Percentiles rank a stretch among this genome's conserved stretches.
Evolutionary conservation across 2,797 vertebrate genomes (phyloP).

Genomic region (Ptychadena robeensis): DNA sequence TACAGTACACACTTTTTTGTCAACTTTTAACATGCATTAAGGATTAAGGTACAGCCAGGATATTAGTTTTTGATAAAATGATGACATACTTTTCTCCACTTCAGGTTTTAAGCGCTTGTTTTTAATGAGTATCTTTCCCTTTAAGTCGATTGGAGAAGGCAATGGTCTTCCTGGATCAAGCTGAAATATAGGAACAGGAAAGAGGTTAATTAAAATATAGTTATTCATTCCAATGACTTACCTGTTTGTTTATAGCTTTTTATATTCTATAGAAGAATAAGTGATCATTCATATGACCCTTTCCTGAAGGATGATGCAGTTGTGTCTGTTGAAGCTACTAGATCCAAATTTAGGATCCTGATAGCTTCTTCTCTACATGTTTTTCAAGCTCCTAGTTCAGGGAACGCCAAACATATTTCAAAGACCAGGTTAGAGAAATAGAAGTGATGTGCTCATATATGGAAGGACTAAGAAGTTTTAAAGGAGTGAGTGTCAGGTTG

Average conservation of each 20-base stretch:
- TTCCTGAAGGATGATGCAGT: neutral
- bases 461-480: too few species aligned
- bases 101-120: slow-evolving; percentile 97
- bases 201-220: neutral
- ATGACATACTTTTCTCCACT: slow-evolving; percentile 90
- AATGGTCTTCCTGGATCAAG: slow-evolving; percentile 87
- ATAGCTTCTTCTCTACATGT: too few species aligned
- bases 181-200: slow-evolving; percentile 71
- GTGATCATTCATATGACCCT: neutral
- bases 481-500: too few species aligned
- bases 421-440: too few species aligned
- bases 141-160: slow-evolving; percentile 94
- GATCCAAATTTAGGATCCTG: neutral
- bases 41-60: neutral
- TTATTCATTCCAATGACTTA: neutral
- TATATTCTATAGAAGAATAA: too few species aligned
- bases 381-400: too few species aligned
- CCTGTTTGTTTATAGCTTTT: neutral
- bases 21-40: too few species aligned
- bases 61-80: neutral
- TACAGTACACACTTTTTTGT: too few species aligned
- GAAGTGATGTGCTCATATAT: too few species aligned
- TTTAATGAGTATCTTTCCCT: slow-evolving; percentile 97
- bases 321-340: neutral
- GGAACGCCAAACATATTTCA: too few species aligned